Evolutionary conservation across 2,797 vertebrate species (phyloP), one percentile per base, ranked within the genome.

Genomic region (Spinus olivaceus): DNA sequence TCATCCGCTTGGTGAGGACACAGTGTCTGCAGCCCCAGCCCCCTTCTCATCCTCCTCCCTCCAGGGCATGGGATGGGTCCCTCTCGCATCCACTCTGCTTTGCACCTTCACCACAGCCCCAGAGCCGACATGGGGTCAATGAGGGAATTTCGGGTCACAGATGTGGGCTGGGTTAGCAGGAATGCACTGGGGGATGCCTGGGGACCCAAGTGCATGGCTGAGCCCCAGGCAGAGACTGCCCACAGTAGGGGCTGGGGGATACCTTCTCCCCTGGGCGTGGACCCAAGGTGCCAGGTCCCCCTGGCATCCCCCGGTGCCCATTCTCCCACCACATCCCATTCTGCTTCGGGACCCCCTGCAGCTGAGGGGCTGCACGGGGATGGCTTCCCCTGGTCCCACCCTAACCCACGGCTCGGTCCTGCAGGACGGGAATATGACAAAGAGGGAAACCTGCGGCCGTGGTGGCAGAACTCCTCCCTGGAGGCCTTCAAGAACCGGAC

Each of bases 401-500:
- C 47, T 17, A 3, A 47, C n/a, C 22, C 82, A 59, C 0, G 9
- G 37, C 51, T 76, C 0, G 19, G 32, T 83, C 61, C 74, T 15
- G 9, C 97, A 99, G 99, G 99, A 51, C 98, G 99, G 1, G 99
- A 99, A 94, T 99, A 99, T 1, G 99, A 99, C 95, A 99, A 99
- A 94, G 99, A 99, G 66, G 99, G 99, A 13, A 99, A 99, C 97
- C 94, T 99, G 92, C 97, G 99, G 86, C 98, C 99, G 0, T 99
- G 99, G 99, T 99, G 99, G 99, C 99, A 99, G 97, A 99, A 99
- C 93, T 98, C 98, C 6, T 99, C 99, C 0, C 97, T 99, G 96
- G 98, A 99, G 4, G 98, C 98, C 18, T 99, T 99, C 94, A 99
- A 98, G 94, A 98, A 98, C 94, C 98, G 99, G 16, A 99, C 99